A percentile compares a stretch with the other conserved stretches of the same genome.
phyloP scores from a whole-genome alignment of 2,113 vertebrate genomes.

The Phalacrocorax pelagicus region DNA sequence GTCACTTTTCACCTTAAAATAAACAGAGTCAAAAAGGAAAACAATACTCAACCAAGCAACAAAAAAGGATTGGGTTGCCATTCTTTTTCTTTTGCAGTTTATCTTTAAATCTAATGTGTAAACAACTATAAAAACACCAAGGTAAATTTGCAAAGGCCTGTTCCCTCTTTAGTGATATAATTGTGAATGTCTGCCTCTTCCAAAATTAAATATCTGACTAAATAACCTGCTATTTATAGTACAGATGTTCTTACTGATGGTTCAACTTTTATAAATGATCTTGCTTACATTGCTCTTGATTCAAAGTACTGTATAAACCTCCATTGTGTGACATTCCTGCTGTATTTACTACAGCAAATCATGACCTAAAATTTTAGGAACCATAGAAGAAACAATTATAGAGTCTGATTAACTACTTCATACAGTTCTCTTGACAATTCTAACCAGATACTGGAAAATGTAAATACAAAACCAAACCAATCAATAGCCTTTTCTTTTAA shows the following conservation, averaged over 20 bases:
- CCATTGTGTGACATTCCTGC: fast-evolving
- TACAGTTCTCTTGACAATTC: not conserved
- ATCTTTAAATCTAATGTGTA: not conserved
- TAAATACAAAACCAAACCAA: not conserved
- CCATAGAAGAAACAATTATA: not conserved
- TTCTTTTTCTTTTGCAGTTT: not conserved
- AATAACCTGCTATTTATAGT: not conserved
- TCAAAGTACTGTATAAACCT: not conserved
- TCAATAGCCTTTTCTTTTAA: not conserved
- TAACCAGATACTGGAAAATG: not conserved
- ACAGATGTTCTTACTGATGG: not conserved
- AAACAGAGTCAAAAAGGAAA: not conserved
- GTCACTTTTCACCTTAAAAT: not conserved
- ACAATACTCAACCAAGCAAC: not conserved
- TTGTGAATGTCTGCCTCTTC: not conserved
- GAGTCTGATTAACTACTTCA: not conserved
- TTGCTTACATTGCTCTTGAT: not conserved
- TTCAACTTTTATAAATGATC: not conserved
- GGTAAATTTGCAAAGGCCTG: not conserved
- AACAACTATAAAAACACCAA: not conserved
- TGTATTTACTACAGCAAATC: not conserved
- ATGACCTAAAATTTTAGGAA: not conserved
- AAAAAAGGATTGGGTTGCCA: not conserved
- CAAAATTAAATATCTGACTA: not conserved
- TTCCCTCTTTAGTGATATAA: not conserved